Evolutionary conservation across 2,113 vertebrate genomes (phyloP).

Genomic region (Phylloscopus whistleri): DNA sequence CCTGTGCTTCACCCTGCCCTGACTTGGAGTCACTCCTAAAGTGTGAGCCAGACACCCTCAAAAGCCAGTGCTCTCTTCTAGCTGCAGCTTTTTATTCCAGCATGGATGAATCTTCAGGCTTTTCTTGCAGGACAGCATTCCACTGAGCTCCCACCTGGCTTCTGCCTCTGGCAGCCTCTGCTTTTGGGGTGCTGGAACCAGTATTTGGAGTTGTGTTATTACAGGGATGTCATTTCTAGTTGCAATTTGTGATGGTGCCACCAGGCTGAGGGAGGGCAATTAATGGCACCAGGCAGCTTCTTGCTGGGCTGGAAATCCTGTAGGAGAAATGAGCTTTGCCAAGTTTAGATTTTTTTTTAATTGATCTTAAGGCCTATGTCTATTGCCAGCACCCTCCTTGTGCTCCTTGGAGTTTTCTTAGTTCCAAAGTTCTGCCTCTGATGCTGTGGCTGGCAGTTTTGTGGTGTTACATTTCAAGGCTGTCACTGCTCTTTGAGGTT

Average conservation of each 20-base stretch:
- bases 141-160: not conserved
- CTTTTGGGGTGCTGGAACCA: not conserved
- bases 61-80: not conserved
- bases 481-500: not conserved
- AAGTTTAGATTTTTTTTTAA: not conserved
- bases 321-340: not conserved
- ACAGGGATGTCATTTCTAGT: not conserved
- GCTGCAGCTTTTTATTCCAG: not conserved
- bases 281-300: not conserved
- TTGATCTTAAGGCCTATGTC: not conserved
- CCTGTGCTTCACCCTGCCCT: not conserved
- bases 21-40: not conserved
- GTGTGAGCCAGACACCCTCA: not conserved
- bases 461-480: not conserved
- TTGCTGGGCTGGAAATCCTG: not conserved
- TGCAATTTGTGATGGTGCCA: not conserved
- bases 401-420: not conserved
- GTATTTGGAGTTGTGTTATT: not conserved
- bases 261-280: not conserved
- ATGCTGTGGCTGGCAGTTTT: not conserved
- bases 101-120: not conserved
- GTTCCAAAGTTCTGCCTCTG: not conserved
- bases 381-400: not conserved
- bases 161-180: not conserved
- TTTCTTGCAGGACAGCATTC: not conserved